Evolutionary conservation across 1,140 invertebrate species (phyloP), one percentile per base, ranked within the genome.

Genomic region (Magallana angulata): DNA sequence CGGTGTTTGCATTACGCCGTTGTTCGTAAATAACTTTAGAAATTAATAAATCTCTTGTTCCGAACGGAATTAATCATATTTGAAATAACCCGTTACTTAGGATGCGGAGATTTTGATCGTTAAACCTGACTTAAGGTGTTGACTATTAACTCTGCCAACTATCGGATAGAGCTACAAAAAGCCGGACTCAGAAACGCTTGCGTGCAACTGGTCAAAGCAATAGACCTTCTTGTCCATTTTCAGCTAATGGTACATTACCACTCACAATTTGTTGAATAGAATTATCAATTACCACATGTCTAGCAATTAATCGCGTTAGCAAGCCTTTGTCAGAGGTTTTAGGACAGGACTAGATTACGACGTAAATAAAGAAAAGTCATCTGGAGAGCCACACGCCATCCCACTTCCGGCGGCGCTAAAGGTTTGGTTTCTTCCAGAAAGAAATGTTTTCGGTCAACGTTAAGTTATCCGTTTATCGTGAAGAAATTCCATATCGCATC

Each of bases 261-360:
- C 12, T 30, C 24, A 76, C 9, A 30, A 18, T 30, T 76, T 76
- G 68, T 11, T 76, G 18, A 76, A 76, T 48, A 24, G 30, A 76
- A 30, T 76, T 76, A 76, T 76, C 18, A 76, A 76, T 76, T 76
- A 30, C 68, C 24, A 76, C 24, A 18, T 1, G 18, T 30, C 68
- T 30, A 76, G 68, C 68, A 76, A 76, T 76, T 76, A 76, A 76
- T 76, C 68, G 68, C 24, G 8, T 76, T 76, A 76, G 68, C 68
- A 18, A 12, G 24, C 68, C 36, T 76, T 76, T 76, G 68, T 76
- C 68, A 76, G 68, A 12, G 18, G 24, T 30, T 24, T 76, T 30
- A 76, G 14, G 68, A 76, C 68, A 76, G 36, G 36, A 76, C 68
- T 7, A 30, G 68, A 76, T 76, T 76, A 76, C 68, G 36, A 30